phyloP scores from a whole-genome alignment of 2,113 vertebrate genomes.

The Elanus axillaris region DNA sequence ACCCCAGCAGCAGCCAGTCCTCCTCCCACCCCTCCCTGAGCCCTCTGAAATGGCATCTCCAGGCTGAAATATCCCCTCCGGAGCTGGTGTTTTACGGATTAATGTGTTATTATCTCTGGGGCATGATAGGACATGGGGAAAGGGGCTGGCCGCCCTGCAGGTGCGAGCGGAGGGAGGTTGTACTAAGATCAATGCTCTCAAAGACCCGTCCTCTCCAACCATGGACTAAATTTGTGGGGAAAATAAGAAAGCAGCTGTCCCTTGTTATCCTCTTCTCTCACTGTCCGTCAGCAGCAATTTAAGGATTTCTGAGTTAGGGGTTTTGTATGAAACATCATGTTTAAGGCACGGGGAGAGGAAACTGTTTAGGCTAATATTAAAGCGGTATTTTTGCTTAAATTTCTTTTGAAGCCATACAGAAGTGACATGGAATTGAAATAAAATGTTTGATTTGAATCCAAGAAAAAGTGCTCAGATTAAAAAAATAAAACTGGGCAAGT shows the following conservation, averaged over 20 bases:
- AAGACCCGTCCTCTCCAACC: not conserved
- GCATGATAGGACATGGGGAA: not conserved
- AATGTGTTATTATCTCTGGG: rapidly evolving
- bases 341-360: not conserved
- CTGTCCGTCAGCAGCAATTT: not conserved
- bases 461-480: not conserved
- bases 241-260: not conserved
- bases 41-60: not conserved
- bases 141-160: not conserved
- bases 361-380: not conserved
- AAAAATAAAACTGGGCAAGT: rapidly evolving
- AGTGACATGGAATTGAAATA: not conserved
- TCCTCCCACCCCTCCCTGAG: not conserved
- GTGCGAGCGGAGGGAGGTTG: not conserved
- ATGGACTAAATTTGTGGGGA: rapidly evolving
- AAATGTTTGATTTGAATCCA: not conserved
- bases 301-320: not conserved
- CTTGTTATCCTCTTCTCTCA: not conserved
- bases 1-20: not conserved
- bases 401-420: not conserved
- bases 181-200: not conserved
- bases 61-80: rapidly evolving
- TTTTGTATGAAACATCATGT: rapidly evolving
- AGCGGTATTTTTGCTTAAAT: not conserved
- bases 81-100: not conserved